Evolutionary conservation across 2,888 invertebrate genomes (phyloP).

Genomic region (Limnephilus auricula): DNA sequence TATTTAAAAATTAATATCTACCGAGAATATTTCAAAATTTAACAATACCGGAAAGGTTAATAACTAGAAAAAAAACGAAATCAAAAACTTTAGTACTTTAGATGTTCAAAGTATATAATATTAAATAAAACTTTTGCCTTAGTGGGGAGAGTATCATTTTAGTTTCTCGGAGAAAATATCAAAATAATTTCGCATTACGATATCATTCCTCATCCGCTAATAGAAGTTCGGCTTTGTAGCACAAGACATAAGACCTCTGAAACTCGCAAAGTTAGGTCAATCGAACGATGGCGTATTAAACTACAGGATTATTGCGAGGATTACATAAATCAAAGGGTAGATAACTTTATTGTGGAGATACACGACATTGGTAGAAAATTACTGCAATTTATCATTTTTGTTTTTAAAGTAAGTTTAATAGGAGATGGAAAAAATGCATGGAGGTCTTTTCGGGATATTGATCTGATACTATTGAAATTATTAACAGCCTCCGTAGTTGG

Average conservation of each 20-base stretch:
- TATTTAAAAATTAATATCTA: too few species aligned
- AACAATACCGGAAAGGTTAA: too few species aligned
- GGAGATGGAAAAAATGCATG: too few species aligned
- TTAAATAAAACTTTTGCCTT: background rate
- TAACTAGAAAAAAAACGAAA: too few species aligned
- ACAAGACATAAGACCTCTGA: background rate
- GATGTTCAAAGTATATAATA: background rate
- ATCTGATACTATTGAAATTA: too few species aligned
- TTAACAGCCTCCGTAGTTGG: too few species aligned
- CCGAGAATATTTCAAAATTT: too few species aligned
- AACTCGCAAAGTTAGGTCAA: slow-evolving; percentile 7
- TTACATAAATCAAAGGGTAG: background rate
- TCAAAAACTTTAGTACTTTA: too few species aligned
- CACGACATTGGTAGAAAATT: background rate
- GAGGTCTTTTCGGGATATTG: too few species aligned
- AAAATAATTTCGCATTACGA: slow-evolving; percentile 31
- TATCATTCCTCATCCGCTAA: slow-evolving; percentile 12
- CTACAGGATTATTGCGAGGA: background rate
- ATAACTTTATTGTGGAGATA: background rate
- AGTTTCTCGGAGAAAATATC: slow-evolving; percentile 10
- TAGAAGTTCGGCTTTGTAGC: background rate
- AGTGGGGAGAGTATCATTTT: background rate
- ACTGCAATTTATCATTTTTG: background rate
- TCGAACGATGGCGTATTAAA: slow-evolving; percentile 10
- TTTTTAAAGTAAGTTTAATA: too few species aligned